Base-by-base conservation (phyloP, 1,140 invertebrate genomes). In the Hestina assimilis region DNA sequence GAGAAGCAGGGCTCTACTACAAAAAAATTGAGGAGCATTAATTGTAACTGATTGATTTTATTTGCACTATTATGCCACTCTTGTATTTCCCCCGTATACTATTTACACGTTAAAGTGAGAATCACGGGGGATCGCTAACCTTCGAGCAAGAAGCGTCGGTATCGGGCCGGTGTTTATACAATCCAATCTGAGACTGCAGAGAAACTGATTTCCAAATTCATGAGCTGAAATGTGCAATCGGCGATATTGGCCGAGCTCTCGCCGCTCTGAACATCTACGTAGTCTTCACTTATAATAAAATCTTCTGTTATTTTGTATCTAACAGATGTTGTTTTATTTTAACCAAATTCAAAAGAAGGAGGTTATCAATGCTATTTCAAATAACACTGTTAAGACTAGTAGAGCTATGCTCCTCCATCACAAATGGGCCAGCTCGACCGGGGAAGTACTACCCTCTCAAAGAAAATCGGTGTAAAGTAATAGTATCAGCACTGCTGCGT, bases 141-240 rank as follows among this genome's bases (percentile, higher is more conserved):
- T 54, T 17, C 17, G 31, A 20, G 43, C 31, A 23, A 15, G 20
- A 15, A 41, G 48, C 40, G 23, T 38, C 15, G 15, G 50, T 55
- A 56, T 40, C 26, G 47, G 31, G 33, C 29, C 40, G 17, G n/a
- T 52, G 43, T 57, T 56, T 40, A 48, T 45, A 57, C 48, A 38
- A 57, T 33, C 56, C 57, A 59, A 41, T 28, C 33, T 26, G n/a
- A 35, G 26, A 31, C 41, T 52, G 59, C 56, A 53, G 35, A 51
- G 43, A 52, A n/a, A 41, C 57, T 63, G 59, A 65, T 65, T 71
- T 72, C 57, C 59, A 62, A 67, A 67, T 68, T 63, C 65, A 67
- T 71, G 65, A 67, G 54, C 58, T 46, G 60, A 60, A 66, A 59
- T 64, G 60, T 59, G 52, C 65, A 65, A 63, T 71, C 59, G 52